These are phyloP conservation scores for Balanococcus diminutus DNA, from an alignment of 2,888 invertebrate genomes.

Conservation along the genomic window DNA sequence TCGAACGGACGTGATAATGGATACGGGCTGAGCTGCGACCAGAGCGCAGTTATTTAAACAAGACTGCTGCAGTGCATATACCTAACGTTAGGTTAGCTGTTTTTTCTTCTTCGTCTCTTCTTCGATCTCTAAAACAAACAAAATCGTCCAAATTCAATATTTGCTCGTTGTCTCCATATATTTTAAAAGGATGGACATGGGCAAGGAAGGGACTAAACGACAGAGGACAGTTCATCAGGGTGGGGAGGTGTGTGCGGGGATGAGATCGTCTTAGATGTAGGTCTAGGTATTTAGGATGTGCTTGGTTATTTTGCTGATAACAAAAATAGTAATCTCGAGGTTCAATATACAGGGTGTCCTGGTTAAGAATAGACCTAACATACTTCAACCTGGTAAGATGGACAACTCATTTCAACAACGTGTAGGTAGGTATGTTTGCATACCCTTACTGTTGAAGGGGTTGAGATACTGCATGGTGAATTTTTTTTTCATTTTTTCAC, in stretches of 20 bases:
- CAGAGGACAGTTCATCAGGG: not conserved
- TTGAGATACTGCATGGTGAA: too few relatives aligned
- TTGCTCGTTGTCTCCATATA: not conserved
- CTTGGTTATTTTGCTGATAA: too few relatives aligned
- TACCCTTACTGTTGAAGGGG: too few relatives aligned
- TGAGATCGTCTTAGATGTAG: not conserved
- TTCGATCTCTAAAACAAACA: not conserved
- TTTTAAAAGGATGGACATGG: too few relatives aligned
- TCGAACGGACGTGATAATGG: conserved; percentile 25
- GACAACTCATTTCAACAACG: too few relatives aligned
- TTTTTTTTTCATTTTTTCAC: too few relatives aligned
- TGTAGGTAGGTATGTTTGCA: too few relatives aligned
- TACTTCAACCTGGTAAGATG: too few relatives aligned
- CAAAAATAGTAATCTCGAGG: too few relatives aligned
- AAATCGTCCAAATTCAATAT: not conserved
- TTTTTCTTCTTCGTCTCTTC: not conserved
- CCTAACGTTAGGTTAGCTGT: not conserved
- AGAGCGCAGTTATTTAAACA: conserved; percentile 18
- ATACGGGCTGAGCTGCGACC: conserved; percentile 1
- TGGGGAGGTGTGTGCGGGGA: not conserved
- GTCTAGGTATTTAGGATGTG: too few relatives aligned
- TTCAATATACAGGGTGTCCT: too few relatives aligned
- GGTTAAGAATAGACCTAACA: too few relatives aligned
- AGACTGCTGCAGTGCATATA: not conserved
- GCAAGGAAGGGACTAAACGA: not conserved